A percentile compares a stretch with the other conserved stretches of the same genome.
Evolutionary conservation across 2,888 invertebrate genomes (phyloP).

Genomic region (Drosophila subsilvestris): DNA sequence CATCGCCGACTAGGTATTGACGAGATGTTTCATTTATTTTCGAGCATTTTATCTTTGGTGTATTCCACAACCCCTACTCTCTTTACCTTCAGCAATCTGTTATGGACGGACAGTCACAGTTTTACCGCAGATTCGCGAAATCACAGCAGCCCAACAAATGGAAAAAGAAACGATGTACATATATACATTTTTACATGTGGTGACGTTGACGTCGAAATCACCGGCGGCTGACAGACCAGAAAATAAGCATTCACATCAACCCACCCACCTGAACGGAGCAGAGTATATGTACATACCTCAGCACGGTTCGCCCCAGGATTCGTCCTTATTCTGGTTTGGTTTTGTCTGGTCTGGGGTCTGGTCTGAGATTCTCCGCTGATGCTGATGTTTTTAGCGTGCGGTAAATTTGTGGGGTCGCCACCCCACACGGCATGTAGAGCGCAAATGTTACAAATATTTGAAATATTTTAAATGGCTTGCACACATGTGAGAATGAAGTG

Average conservation of each 20-base stretch:
- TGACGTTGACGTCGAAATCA: conserved; percentile 70
- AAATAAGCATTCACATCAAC: conserved; percentile 72
- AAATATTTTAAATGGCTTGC: conserved; percentile 77
- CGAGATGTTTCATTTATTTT: no score
- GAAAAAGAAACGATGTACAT: conserved; percentile 25
- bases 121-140: conserved; percentile 57
- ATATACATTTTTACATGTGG: conserved; percentile 72
- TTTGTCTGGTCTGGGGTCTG: no score
- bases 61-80: conserved; percentile 27
- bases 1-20: no score
- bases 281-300: no score
- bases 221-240: conserved; percentile 79
- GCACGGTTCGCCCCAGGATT: no score
- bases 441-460: conserved; percentile 78
- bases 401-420: conserved; percentile 68
- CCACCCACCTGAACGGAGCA: neutral
- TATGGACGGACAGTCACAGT: conserved; percentile 22
- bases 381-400: conserved; percentile 76
- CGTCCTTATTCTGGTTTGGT: conserved; percentile 1
- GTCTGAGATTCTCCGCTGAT: conserved; percentile 19
- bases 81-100: conserved; percentile 2
- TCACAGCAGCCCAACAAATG: conserved; percentile 55
- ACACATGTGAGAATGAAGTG: conserved; percentile 31
- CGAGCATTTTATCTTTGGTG: conserved; percentile 62
- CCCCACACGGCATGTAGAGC: conserved; percentile 39